Evolutionary conservation across 2,113 vertebrate species (phyloP).

Genomic region (Hippopotamus amphibius): DNA sequence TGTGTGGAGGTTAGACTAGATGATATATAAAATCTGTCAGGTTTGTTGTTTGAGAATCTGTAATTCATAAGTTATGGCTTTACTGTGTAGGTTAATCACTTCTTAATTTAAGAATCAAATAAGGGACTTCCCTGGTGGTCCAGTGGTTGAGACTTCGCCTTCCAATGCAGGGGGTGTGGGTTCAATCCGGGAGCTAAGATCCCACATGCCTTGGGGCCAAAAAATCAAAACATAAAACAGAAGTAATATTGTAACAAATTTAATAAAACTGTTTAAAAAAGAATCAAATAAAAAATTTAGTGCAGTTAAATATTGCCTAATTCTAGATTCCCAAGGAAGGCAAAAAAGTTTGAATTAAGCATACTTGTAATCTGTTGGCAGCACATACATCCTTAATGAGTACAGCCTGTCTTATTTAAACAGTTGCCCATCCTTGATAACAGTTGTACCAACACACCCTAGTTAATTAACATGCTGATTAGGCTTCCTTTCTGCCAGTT

Average conservation of each 20-base stretch:
- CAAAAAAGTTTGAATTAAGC: background rate
- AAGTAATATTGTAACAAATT: no score
- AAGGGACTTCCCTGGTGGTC: background rate
- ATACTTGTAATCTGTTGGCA: slow-evolving; percentile 15
- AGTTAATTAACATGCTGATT: slow-evolving; percentile 21
- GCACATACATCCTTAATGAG: background rate
- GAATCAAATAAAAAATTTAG: slow-evolving; percentile 22
- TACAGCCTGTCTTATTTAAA: slow-evolving; percentile 45
- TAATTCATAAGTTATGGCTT: background rate
- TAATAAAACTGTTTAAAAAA: background rate
- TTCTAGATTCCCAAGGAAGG: slow-evolving; percentile 18
- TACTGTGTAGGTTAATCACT: slow-evolving; percentile 5
- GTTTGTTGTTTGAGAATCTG: background rate
- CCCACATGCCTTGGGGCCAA: no score
- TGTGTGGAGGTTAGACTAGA: background rate
- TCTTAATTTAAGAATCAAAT: slow-evolving; percentile 35
- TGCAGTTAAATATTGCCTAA: slow-evolving; percentile 1
- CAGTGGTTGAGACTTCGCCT: no score
- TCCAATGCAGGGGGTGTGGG: no score
- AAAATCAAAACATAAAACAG: no score
- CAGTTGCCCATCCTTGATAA: slow-evolving; percentile 22
- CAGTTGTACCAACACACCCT: background rate
- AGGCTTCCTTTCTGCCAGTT: slow-evolving; percentile 51
- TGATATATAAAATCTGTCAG: background rate
- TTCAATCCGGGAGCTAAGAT: no score